Base-by-base conservation (phyloP, 2,797 vertebrate species). In the Morelia viridis region DNA sequence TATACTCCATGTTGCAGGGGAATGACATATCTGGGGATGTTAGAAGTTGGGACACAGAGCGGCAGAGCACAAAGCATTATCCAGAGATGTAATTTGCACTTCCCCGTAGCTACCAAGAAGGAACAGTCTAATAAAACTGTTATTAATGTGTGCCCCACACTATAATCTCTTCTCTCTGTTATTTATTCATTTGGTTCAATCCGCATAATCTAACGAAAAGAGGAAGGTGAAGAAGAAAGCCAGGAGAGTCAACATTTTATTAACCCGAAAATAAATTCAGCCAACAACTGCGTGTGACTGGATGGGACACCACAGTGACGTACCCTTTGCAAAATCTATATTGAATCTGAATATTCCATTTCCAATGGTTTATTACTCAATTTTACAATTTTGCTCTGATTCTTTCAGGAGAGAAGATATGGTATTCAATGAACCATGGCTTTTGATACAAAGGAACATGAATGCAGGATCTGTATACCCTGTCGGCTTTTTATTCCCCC, bases 281-380 rank as follows among this genome's bases (percentile, higher is more conserved):
- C 92, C 93, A 89, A 41, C 9, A 92, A 87, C 62, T 62, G 5
- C 12, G 60, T 41, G 7, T 3, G 61, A 65, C 87, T 85, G 24
- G 86, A 91, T 89, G 15, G 91, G 88, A 87, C 58, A 68, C 87
- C 50, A 84, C 94, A 90, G 19, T 92, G n/a, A 76, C 89, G 41
- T 56, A 85, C 22, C 17, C 3, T 0, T 10, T 57, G 53, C 65
- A 88, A 91, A 89, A 62, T 19, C 60, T 90, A 62, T 71, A 93
- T 91, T 89, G 31, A 28, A 80, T 35, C 89, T 88, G 53, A 92
- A 56, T 0, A 0, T 46, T 88, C 94, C 46, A 2, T 57, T 94
- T 80, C 26, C 4, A 89, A 94, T 93, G 93, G 91, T 56, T 87
- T 89, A 31, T 92, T 10, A 0, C 90, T 92, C 87, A 41, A 89